Evolutionary conservation across 2,113 vertebrate genomes (phyloP).

Genomic region (Carlito syrichta): DNA sequence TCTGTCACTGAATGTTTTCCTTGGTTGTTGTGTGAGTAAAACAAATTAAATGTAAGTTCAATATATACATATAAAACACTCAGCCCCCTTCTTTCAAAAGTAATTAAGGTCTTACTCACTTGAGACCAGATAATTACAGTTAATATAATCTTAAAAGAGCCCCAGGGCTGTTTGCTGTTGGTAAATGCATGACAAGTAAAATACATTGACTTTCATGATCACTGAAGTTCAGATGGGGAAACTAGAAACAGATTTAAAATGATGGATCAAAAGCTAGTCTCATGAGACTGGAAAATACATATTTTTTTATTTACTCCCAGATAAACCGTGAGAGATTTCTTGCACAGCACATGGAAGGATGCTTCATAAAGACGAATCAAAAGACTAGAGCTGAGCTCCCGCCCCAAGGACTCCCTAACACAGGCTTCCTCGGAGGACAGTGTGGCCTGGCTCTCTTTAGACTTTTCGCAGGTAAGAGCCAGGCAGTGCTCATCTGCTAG

Average conservation of each 20-base stretch:
- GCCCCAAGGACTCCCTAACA: too few relatives aligned
- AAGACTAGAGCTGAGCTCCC: not conserved
- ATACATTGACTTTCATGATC: constrained; percentile 20
- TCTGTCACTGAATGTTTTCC: constrained; percentile 56
- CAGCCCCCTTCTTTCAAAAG: constrained; percentile 55
- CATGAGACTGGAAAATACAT: not conserved
- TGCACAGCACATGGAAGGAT: not conserved
- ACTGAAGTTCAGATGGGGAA: not conserved
- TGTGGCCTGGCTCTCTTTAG: not conserved
- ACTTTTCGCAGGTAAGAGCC: not conserved
- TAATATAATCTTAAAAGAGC: constrained; percentile 54
- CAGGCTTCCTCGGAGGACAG: not conserved
- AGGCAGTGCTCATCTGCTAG: not conserved
- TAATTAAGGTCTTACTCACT: constrained; percentile 63
- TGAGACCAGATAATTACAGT: constrained; percentile 56
- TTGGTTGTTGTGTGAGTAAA: constrained; percentile 55
- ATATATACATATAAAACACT: constrained; percentile 34
- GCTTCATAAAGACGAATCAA: too few relatives aligned
- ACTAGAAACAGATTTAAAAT: not conserved
- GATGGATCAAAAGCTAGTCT: not conserved
- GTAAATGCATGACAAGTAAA: not conserved
- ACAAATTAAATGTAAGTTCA: constrained; percentile 59
- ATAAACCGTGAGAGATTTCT: not conserved
- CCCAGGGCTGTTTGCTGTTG: not conserved
- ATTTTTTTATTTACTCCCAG: not conserved